phyloP scores from a whole-genome alignment of 2,797 vertebrate species.

The Aulostomus chinensis region DNA sequence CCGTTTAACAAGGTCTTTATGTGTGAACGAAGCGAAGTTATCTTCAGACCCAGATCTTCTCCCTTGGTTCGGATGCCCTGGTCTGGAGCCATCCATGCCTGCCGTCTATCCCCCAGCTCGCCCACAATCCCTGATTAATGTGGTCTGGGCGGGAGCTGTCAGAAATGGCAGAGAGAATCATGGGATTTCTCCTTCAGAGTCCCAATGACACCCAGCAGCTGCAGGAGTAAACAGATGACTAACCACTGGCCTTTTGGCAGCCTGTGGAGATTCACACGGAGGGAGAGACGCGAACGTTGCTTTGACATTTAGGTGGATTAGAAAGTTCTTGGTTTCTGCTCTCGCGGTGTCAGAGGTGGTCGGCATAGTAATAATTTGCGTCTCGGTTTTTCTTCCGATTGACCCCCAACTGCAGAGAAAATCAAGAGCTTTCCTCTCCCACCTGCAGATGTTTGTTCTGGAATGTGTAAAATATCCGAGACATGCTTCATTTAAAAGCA shows the following conservation, averaged over 20 bases:
- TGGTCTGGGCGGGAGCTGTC: conserved; percentile 72
- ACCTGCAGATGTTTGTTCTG: conserved; percentile 18
- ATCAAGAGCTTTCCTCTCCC: not conserved
- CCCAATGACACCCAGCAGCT: conserved; percentile 77
- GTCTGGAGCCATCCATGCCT: conserved; percentile 60
- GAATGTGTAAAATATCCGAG: conserved; percentile 19
- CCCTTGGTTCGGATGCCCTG: conserved; percentile 60
- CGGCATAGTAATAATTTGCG: conserved; percentile 67
- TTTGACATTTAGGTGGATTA: conserved; percentile 80
- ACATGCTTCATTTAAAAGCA: conserved; percentile 33
- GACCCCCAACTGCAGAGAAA: conserved; percentile 27
- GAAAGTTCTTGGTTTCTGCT: conserved; percentile 73
- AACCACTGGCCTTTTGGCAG: conserved; percentile 79
- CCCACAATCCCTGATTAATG: conserved; percentile 76
- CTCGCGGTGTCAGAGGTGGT: conserved; percentile 69
- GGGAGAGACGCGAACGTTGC: conserved; percentile 56
- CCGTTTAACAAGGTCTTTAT: conserved; percentile 8
- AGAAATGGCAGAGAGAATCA: conserved; percentile 79
- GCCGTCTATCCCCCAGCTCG: conserved; percentile 58
- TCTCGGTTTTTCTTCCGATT: conserved; percentile 46
- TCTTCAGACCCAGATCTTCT: conserved; percentile 65
- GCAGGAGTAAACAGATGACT: conserved; percentile 80
- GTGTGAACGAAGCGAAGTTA: conserved; percentile 44
- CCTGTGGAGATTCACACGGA: conserved; percentile 67
- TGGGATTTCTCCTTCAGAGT: conserved; percentile 78